These are phyloP conservation scores for Nomada ruficornis DNA, from an alignment of 2,888 invertebrate species.

Conservation along the genomic window DNA sequence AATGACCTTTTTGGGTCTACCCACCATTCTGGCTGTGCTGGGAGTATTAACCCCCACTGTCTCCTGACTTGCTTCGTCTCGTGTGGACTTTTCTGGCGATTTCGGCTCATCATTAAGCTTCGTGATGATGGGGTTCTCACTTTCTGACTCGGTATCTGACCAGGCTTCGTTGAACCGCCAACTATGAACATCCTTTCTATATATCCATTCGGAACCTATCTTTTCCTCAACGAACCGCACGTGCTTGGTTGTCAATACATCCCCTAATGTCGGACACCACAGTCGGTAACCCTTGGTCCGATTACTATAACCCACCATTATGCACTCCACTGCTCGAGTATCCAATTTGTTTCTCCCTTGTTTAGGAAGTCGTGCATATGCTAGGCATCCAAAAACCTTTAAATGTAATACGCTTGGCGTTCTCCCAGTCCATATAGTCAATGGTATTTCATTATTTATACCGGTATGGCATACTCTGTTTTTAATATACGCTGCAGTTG, in stretches of 20 bases:
- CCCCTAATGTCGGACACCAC: not conserved
- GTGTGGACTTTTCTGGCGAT: not conserved
- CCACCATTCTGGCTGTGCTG: not conserved
- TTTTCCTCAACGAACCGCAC: conserved; percentile 5
- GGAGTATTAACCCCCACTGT: not conserved
- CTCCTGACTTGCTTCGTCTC: not conserved
- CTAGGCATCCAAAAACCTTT: conserved; percentile 6
- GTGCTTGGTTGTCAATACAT: not conserved
- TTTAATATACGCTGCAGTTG: not conserved
- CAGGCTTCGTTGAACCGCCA: not conserved
- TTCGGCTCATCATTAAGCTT: not conserved
- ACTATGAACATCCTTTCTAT: not conserved
- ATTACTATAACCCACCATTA: conserved; percentile 2
- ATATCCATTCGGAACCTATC: not conserved
- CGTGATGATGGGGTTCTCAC: not conserved
- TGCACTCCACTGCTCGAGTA: not conserved
- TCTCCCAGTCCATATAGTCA: not conserved
- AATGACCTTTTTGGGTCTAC: not conserved
- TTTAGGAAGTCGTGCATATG: not conserved
- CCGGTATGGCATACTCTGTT: not conserved
- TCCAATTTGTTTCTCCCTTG: conserved; percentile 9
- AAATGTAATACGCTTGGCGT: not conserved
- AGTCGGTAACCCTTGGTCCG: conserved; percentile 1
- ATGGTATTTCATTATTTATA: not conserved
- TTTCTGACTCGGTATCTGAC: not conserved